phyloP scores from a whole-genome alignment of 2,113 vertebrate genomes.

The Lathamus discolor region DNA sequence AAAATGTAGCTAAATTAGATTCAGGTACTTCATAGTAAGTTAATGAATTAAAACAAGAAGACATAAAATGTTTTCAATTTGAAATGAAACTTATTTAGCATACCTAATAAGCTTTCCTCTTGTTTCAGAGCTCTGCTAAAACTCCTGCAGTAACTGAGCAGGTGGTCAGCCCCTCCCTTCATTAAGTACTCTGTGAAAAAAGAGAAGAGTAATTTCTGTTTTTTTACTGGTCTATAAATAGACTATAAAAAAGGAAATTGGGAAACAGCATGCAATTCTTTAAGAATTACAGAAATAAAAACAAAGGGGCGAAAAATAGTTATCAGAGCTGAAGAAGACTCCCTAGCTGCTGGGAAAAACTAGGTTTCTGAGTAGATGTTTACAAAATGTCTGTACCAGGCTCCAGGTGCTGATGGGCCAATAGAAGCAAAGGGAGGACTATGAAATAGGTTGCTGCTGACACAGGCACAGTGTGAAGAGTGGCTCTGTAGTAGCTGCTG shows the following conservation, averaged over 20 bases:
- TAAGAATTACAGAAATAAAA: background rate
- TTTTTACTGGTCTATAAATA: background rate
- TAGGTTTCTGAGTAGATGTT: background rate
- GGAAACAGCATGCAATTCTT: background rate
- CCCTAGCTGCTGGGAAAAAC: background rate
- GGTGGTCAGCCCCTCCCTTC: background rate
- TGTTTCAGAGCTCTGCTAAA: background rate
- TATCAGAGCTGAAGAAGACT: background rate
- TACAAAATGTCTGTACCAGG: background rate
- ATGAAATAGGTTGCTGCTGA: background rate
- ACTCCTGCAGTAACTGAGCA: background rate
- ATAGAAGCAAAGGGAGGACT: background rate
- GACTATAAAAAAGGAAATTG: background rate
- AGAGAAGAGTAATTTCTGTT: background rate
- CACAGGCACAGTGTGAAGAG: rapidly evolving
- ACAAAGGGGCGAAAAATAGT: background rate
- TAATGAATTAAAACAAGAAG: slow-evolving; percentile 29
- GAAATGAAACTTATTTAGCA: background rate
- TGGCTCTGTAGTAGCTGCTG: background rate
- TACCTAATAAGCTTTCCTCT: background rate
- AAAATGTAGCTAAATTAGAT: background rate
- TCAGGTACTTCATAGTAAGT: background rate
- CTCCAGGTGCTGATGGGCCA: background rate
- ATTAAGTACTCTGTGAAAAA: background rate
- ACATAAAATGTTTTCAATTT: background rate